A percentile compares a stretch with the other conserved stretches of the same genome.
phyloP scores from a whole-genome alignment of 37 sponge, comb jelly and placozoan species.

The Lycopodina hypogea region DNA sequence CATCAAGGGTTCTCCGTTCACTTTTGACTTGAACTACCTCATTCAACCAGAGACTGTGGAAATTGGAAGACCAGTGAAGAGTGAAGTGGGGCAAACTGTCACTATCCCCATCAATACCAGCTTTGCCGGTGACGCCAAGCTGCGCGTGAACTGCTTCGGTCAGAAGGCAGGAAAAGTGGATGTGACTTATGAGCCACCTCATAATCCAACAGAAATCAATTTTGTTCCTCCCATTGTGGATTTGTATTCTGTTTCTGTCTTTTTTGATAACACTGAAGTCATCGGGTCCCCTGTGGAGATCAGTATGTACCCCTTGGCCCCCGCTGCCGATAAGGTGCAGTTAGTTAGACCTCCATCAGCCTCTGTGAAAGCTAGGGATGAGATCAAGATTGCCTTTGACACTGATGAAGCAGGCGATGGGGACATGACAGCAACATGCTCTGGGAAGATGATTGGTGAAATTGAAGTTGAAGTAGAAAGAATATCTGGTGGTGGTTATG shows the following conservation, averaged over 20 bases:
- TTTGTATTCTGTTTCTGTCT: constrained; percentile 27
- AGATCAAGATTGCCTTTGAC: constrained; percentile 27
- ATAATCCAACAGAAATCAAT: neutral
- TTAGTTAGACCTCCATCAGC: neutral
- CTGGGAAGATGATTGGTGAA: constrained; percentile 31
- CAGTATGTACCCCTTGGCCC: constrained; percentile 22
- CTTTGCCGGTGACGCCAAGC: constrained; percentile 42
- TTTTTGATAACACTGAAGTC: constrained; percentile 37
- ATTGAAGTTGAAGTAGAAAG: constrained; percentile 34
- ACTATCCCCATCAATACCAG: constrained; percentile 15
- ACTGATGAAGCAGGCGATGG: constrained; percentile 49
- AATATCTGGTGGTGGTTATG: neutral
- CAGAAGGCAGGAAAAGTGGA: constrained; percentile 16
- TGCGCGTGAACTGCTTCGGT: constrained; percentile 32
- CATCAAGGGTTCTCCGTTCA: constrained; percentile 61
- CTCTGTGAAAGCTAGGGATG: constrained; percentile 4
- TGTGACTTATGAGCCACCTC: neutral
- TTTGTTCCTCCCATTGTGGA: constrained; percentile 50
- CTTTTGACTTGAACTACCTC: constrained; percentile 18
- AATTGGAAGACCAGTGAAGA: constrained; percentile 4
- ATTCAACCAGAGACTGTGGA: constrained; percentile 35
- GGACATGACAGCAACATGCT: constrained; percentile 43
- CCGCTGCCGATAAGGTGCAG: constrained; percentile 25
- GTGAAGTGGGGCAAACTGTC: constrained; percentile 5
- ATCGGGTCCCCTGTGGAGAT: constrained; percentile 37